Percentiles rank a stretch among this genome's conserved stretches.
Evolutionary conservation across 2,888 invertebrate species (phyloP).

Genomic region (Gymnoscelis rufifasciata): DNA sequence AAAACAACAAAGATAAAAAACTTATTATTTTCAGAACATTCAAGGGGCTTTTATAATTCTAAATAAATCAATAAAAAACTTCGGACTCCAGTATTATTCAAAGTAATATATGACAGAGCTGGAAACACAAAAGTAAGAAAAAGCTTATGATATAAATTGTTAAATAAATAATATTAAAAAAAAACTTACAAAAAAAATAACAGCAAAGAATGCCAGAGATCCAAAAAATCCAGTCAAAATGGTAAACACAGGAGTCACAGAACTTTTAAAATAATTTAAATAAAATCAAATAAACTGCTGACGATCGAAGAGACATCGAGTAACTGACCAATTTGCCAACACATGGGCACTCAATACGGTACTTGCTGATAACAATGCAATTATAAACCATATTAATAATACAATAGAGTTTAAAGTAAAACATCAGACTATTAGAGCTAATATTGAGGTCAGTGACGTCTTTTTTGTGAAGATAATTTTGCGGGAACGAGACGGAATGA

Average conservation of each 20-base stretch:
- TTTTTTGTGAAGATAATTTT: conserved; percentile 62
- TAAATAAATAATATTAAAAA: neutral
- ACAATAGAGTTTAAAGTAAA: accelerated
- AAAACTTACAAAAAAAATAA: conserved; percentile 12
- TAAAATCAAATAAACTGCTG: conserved; percentile 23
- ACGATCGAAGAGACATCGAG: conserved; percentile 33
- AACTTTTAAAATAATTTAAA: neutral
- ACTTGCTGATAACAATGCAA: conserved; percentile 19
- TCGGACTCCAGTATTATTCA: too few species aligned
- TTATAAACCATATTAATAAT: conserved; percentile 26
- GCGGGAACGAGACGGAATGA: conserved; percentile 48
- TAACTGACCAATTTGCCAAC: conserved; percentile 46
- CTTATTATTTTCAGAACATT: too few species aligned
- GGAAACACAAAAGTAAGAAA: too few species aligned
- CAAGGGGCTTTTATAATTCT: too few species aligned
- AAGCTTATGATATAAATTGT: conserved; percentile 1
- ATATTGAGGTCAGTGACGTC: conserved; percentile 75
- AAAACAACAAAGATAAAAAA: too few species aligned
- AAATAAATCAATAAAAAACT: too few species aligned
- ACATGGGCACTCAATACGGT: conserved; percentile 27
- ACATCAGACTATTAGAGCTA: conserved; percentile 24
- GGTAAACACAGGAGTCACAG: conserved; percentile 8
- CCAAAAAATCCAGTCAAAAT: conserved; percentile 1
- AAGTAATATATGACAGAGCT: too few species aligned
- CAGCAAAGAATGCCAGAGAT: conserved; percentile 18